Evolutionary conservation across 1,140 invertebrate genomes (phyloP).

Genomic region (Neocloeon triangulifer): DNA sequence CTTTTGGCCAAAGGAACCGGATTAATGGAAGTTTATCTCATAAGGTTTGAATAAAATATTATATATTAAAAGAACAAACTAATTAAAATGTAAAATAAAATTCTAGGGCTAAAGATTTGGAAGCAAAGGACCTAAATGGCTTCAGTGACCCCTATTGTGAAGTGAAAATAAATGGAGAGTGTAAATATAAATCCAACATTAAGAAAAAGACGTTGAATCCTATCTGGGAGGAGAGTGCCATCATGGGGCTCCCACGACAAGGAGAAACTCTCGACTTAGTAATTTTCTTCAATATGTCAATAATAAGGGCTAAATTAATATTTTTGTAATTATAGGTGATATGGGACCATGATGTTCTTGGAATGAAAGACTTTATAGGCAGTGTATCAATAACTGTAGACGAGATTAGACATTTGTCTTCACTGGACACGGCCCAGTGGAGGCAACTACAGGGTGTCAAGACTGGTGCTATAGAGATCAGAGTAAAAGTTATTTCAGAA

Average conservation of each 20-base stretch:
- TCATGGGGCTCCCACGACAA: constrained; percentile 21
- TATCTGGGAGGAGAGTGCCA: constrained; percentile 29
- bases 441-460: constrained; percentile 17
- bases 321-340: constrained; percentile 18
- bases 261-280: constrained; percentile 24
- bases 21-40: constrained; percentile 19
- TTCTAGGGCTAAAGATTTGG: constrained; percentile 19
- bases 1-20: constrained; percentile 18
- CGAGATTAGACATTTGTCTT: constrained; percentile 21
- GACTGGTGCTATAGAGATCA: constrained; percentile 20
- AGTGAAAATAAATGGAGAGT: constrained; percentile 23
- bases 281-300: constrained; percentile 9
- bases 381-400: constrained; percentile 22
- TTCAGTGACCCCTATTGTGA: constrained; percentile 31
- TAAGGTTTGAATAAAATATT: constrained; percentile 9
- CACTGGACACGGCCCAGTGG: constrained; percentile 17
- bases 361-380: constrained; percentile 28
- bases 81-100: no score
- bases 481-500: constrained; percentile 19
- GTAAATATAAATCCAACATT: constrained; percentile 25
- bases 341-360: constrained; percentile 29
- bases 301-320: background rate
- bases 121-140: constrained; percentile 21
- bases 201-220: constrained; percentile 32
- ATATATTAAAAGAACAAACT: no score